These are phyloP conservation scores for Montipora foliosa DNA, from an alignment of 64 coral and sea anemone species.

Conservation along the genomic window DNA sequence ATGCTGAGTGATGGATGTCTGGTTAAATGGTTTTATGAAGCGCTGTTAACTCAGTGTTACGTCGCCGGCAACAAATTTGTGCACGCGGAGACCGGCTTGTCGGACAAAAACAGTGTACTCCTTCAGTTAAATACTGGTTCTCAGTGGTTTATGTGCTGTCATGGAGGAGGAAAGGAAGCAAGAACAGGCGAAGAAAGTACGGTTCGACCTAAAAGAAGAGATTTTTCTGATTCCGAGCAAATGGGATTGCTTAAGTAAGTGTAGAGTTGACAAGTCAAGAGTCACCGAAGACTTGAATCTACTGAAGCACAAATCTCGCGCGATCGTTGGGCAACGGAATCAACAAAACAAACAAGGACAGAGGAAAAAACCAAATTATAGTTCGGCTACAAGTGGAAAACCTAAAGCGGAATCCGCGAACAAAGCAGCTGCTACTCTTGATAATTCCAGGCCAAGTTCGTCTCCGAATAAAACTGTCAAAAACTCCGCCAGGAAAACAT, in stretches of 20 bases:
- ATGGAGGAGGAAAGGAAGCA: conserved; percentile 17
- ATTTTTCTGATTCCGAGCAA: conserved; percentile 92
- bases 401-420: background rate
- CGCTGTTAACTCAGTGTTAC: background rate
- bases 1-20: background rate
- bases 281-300: background rate
- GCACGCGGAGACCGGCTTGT: background rate
- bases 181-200: conserved; percentile 72
- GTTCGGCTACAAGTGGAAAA: background rate
- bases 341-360: conserved; percentile 55
- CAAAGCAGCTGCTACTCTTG: background rate
- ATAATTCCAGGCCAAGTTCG: background rate
- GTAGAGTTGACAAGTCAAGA: conserved; percentile 16
- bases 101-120: background rate
- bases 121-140: background rate
- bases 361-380: conserved; percentile 53
- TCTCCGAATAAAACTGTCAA: background rate
- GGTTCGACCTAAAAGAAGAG: conserved; percentile 88
- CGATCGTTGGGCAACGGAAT: conserved; percentile 30
- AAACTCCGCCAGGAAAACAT: background rate
- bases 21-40: conserved; percentile 8
- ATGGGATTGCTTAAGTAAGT: conserved; percentile 78
- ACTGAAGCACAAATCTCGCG: conserved; percentile 17
- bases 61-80: background rate
- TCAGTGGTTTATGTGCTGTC: background rate